Conservation (phyloP, 2,888 invertebrate species). For the Melangyna quadrimaculata region DNA sequence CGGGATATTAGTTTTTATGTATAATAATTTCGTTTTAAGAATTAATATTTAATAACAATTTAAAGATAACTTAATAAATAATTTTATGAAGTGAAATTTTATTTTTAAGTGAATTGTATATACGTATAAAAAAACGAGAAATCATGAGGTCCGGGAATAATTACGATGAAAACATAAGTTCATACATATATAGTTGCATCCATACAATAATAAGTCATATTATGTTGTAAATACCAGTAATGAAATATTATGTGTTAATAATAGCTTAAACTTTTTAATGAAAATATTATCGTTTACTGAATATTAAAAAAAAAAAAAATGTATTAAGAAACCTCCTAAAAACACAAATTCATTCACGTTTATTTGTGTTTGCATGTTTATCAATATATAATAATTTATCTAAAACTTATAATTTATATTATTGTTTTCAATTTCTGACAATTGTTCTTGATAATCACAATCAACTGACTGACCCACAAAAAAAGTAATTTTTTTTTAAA, state of each 20-base stretch:
- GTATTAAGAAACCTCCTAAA: background rate
- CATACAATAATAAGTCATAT: background rate
- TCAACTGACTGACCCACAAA: conserved; percentile 44
- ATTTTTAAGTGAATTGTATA: conserved; percentile 40
- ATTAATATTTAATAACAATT: conserved; percentile 8
- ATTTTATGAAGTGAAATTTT: background rate
- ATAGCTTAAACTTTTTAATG: conserved; percentile 42
- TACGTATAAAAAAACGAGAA: conserved; percentile 25
- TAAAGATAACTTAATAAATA: background rate
- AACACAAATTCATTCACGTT: background rate
- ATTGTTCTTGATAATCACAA: conserved; percentile 8
- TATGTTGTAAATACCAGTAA: conserved; percentile 63
- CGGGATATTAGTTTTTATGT: conserved; percentile 46
- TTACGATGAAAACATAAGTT: conserved; percentile 21
- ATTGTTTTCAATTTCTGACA: background rate
- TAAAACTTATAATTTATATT: background rate
- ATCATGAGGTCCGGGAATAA: conserved; percentile 50
- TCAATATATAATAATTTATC: background rate
- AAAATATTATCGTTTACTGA: background rate
- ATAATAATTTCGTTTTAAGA: conserved; percentile 16
- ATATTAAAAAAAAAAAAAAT: background rate
- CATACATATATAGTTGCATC: background rate
- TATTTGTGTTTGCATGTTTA: background rate
- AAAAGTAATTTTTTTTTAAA: background rate
- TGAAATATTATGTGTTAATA: conserved; percentile 23